A percentile compares a stretch with the other conserved stretches of the same genome.
Evolutionary conservation across 2,113 vertebrate species (phyloP).

Genomic region (Macrotis lagotis): DNA sequence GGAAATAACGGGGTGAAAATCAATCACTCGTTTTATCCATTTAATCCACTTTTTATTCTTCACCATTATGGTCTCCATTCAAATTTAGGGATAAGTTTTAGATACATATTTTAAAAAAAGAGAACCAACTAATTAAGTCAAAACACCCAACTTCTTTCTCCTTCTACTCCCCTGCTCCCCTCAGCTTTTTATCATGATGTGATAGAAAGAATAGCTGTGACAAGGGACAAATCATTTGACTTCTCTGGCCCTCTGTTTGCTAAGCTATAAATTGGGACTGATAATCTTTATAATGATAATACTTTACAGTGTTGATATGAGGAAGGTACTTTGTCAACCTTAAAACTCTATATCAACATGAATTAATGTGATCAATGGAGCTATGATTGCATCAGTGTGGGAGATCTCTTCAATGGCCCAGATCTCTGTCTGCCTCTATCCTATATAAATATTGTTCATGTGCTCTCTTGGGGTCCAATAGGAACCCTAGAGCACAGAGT

Average conservation of each 20-base stretch:
- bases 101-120: neutral
- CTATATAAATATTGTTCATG: neutral
- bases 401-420: neutral
- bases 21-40: neutral
- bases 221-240: neutral
- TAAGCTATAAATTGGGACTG: neutral
- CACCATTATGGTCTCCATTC: neutral
- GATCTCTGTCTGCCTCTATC: neutral
- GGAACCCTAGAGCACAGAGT: neutral
- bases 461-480: neutral
- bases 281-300: neutral
- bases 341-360: neutral
- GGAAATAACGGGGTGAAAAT: neutral
- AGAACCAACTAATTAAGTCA: neutral
- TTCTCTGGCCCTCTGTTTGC: neutral
- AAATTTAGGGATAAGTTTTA: neutral
- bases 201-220: neutral
- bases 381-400: neutral
- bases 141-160: neutral
- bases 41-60: neutral
- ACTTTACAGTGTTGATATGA: neutral
- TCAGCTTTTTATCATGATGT: neutral
- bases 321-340: neutral
- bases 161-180: neutral
- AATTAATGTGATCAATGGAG: neutral